Percentiles rank a stretch among this genome's conserved stretches.
Evolutionary conservation across 1,140 invertebrate species (phyloP).

Genomic region (Hyles euphorbiae): DNA sequence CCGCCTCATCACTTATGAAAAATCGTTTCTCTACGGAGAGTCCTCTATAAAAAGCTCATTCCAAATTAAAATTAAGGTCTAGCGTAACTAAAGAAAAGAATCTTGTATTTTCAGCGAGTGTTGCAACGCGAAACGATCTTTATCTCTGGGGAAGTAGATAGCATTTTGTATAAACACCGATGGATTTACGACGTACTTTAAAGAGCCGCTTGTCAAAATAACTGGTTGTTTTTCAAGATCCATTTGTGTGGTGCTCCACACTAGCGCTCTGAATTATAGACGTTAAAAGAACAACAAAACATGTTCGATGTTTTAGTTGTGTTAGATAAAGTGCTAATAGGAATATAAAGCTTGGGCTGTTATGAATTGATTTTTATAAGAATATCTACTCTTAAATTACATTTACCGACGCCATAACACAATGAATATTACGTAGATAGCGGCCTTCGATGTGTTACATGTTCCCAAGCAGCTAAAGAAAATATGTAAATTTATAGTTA

Average conservation of each 20-base stretch:
- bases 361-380: slow-evolving; percentile 11
- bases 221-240: slow-evolving; percentile 71
- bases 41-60: slow-evolving; percentile 73
- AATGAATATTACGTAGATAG: slow-evolving; percentile 6
- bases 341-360: slow-evolving; percentile 24
- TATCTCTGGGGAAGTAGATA: slow-evolving; percentile 19
- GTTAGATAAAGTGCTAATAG: slow-evolving; percentile 58
- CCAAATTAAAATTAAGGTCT: slow-evolving; percentile 74
- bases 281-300: slow-evolving; percentile 64
- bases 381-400: slow-evolving; percentile 8
- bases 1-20: slow-evolving; percentile 73
- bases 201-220: slow-evolving; percentile 62
- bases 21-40: slow-evolving; percentile 64
- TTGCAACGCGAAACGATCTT: slow-evolving; percentile 28
- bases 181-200: slow-evolving; percentile 48
- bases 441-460: neutral
- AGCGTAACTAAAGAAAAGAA: slow-evolving; percentile 66
- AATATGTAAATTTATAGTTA: too few species aligned
- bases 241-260: slow-evolving; percentile 60
- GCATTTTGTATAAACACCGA: slow-evolving; percentile 22
- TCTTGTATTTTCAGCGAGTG: slow-evolving; percentile 40
- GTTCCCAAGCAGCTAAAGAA: too few species aligned
- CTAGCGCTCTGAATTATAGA: slow-evolving; percentile 57
- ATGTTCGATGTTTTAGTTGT: slow-evolving; percentile 55
- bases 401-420: neutral